These are phyloP conservation scores for Sphyrna mokarran DNA, from an alignment of 2,113 vertebrate species.

Conservation along the genomic window DNA sequence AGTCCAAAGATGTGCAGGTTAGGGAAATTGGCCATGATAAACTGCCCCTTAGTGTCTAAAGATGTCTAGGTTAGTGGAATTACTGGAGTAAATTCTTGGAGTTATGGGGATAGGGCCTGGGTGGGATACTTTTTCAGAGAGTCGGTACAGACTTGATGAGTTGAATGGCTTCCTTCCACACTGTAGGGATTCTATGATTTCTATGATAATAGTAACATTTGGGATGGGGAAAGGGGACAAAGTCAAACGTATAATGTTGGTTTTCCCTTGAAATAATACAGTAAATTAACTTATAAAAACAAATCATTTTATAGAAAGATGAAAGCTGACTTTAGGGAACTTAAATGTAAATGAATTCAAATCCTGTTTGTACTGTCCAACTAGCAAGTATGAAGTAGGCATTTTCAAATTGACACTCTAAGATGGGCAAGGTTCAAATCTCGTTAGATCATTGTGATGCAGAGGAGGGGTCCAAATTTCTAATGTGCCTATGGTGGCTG, in stretches of 20 bases:
- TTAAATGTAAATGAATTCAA: neutral
- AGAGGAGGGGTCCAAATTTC: neutral
- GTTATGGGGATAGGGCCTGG: no score
- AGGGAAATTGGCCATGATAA: no score
- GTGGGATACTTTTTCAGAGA: no score
- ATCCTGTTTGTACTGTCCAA: neutral
- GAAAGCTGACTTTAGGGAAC: neutral
- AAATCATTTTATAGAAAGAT: neutral
- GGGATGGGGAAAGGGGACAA: neutral
- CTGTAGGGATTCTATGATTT: no score
- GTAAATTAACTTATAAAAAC: neutral
- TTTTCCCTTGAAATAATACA: neutral
- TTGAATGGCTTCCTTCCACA: no score
- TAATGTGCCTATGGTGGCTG: neutral
- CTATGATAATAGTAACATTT: neutral
- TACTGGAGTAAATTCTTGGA: no score
- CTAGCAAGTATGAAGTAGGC: neutral
- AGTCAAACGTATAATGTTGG: neutral
- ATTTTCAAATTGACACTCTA: neutral
- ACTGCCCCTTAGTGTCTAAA: no score
- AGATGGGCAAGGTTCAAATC: neutral
- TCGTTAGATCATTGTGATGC: neutral
- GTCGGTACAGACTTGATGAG: no score
- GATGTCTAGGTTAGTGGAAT: no score
- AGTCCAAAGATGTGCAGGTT: no score